Percentiles rank a stretch among this genome's conserved stretches.
Conservation (phyloP, 2,113 vertebrate genomes). For the Onychostoma macrolepis region DNA sequence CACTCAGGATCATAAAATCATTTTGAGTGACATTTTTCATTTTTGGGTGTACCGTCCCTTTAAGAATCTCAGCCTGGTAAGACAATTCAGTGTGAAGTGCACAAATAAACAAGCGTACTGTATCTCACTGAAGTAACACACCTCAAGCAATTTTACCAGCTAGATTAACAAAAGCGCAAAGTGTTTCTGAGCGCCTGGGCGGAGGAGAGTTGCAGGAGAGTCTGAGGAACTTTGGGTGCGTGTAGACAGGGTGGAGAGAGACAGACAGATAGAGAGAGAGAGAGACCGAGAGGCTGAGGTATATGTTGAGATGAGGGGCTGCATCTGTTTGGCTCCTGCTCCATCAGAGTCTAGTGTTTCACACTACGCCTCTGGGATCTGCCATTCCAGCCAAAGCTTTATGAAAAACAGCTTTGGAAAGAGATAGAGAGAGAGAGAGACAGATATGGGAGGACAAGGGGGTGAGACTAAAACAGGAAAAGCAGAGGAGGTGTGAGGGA, state of each 20-base stretch:
- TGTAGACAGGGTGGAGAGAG: neutral
- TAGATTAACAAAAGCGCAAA: neutral
- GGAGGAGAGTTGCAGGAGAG: neutral
- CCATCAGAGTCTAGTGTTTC: conserved; percentile 48
- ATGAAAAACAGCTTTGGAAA: conserved; percentile 47
- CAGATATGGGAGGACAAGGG: conserved; percentile 42
- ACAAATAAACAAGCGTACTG: neutral
- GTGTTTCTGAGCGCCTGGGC: neutral
- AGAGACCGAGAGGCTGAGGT: neutral
- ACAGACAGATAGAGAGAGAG: neutral
- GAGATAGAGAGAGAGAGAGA: conserved; percentile 43
- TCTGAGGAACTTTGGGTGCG: neutral
- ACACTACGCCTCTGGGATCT: conserved; percentile 39
- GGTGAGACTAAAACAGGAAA: conserved; percentile 33
- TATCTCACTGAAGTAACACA: neutral
- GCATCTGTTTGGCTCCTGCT: conserved; percentile 46
- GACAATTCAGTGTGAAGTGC: neutral
- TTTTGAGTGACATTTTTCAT: neutral
- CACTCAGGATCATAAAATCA: neutral
- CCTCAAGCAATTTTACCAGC: neutral
- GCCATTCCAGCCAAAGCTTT: conserved; percentile 36
- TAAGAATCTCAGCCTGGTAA: neutral
- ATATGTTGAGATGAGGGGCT: conserved; percentile 25
- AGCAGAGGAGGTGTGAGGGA: conserved; percentile 38
- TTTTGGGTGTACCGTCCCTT: neutral